Evolutionary conservation across 2,888 invertebrate genomes (phyloP).

Genomic region (Heliconius sara): DNA sequence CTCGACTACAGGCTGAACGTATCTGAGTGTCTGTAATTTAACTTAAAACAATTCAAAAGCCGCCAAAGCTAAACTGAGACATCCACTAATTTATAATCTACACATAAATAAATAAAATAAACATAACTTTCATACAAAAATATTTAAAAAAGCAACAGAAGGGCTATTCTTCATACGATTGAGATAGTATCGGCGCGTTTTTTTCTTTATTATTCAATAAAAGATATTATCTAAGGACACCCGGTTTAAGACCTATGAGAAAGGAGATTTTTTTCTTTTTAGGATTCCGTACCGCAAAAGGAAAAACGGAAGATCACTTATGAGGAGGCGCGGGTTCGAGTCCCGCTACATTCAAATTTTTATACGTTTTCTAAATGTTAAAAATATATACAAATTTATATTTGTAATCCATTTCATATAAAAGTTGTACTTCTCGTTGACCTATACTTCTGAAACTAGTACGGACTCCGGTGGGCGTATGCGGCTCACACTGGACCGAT

Average conservation of each 20-base stretch:
- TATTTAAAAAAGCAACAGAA: constrained; percentile 46
- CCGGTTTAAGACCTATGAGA: constrained; percentile 54
- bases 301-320: too few species aligned
- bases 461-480: neutral
- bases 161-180: constrained; percentile 61
- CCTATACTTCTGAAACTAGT: neutral
- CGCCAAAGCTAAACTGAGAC: neutral
- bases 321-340: too few species aligned
- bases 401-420: neutral
- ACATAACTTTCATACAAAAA: neutral
- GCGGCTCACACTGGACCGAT: neutral
- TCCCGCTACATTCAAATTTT: too few species aligned
- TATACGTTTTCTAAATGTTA: too few species aligned
- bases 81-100: constrained; percentile 12
- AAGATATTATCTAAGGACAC: constrained; percentile 66
- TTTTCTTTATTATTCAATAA: constrained; percentile 57
- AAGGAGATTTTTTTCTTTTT: constrained; percentile 16
- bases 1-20: neutral
- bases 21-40: neutral
- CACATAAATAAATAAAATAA: constrained; percentile 18
- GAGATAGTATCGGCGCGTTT: constrained; percentile 59
- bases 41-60: neutral
- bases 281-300: neutral
- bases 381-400: neutral
- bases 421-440: neutral